Base-by-base conservation (phyloP, 2,113 vertebrate species). In the Carassius auratus region DNA sequence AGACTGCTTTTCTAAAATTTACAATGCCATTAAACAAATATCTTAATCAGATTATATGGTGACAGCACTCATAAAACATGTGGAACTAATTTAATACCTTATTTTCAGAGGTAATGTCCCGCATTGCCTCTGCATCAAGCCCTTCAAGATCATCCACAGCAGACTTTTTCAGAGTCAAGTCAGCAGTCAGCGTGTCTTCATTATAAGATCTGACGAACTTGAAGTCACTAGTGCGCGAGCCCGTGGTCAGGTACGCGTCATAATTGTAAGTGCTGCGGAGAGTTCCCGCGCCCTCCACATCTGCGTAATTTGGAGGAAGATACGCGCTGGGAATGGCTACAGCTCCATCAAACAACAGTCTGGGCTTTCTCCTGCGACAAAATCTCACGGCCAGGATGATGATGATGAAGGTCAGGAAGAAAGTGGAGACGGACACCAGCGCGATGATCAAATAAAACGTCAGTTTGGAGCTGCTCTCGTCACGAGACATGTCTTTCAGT, bases 371-470 rank as follows among this genome's bases (percentile, higher is more conserved):
- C 45, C 80, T 82, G 45, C 30, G 64, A 71, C 64, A 71, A 71
- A 71, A 52, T 64, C 48, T 82, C 26, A 82, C 14, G 15, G 64
- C 80, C 8, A 81, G 38, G 26, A 68, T 87, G 77, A 91, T 86
- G 75, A 89, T 89, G 42, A 92, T 87, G 85, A 93, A 91, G 30
- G 90, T 90, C 42, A 93, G 71, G 26, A 92, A 93, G 19, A 93
- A 88, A 17, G 90, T 90, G 68, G 92, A 93, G 8, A 92, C 90
- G 38, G 86, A 89, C 33, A 89, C 92, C 85, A 93, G 86, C 0
- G 92, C 87, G 8, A 91, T 89, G 4, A 94, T 90, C 45, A 95
- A 91, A 84, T 92, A 91, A 8, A 92, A 78, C 0, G 93, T 95
- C 9, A 93, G 42, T 85, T 93, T 88, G 23, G 92, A 90, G 1